Evolutionary conservation across 2,113 vertebrate species (phyloP), one percentile per base, ranked within the genome.

Genomic region (Tautogolabrus adspersus): DNA sequence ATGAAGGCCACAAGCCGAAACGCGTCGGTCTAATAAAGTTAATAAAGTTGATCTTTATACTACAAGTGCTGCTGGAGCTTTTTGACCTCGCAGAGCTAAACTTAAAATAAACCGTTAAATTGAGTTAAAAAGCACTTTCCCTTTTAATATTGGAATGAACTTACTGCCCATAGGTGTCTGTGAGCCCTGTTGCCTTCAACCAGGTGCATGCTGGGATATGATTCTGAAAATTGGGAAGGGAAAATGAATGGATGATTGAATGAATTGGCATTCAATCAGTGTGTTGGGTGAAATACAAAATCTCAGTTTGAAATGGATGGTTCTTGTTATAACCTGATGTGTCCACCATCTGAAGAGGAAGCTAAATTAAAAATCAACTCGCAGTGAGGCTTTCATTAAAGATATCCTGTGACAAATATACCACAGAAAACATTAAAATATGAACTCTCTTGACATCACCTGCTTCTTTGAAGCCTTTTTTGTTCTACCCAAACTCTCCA

Each of bases 241-340:
- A 57, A 76, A 80, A 88, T 73, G 6, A 82, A 64, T 66, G 55
- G 38, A 3, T 69, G 60, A 84, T 68, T 81, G 49, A 84, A 81
- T 76, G 49, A 85, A 55, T 26, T 72, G 57, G 15, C 23, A 74
- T 85, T 77, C 79, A 60, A 85, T 82, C 71, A 72, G 34, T 18
- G 46, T 46, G 44, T 56, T 22, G 0, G 23, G 77, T 82, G 44
- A 58, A 62, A 81, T 63, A 72, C 65, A 77, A 52, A 72, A 66
- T 69, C 13, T 55, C 38, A n/a, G 51, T 71, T 66, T 42, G 38
- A 66, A 84, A 77, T 56, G 37, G 77, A 80, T 78, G 84, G 58
- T 67, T 86, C 72, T 57, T 79, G 62, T 70, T 82, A 40, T 4
- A 46, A 59, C 40, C 62, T 69, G 38, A 63, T 64, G 22, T 26